Evolutionary conservation across 2,888 invertebrate genomes (phyloP), one percentile per base, ranked within the genome.

Genomic region (Coecobrya sp.): DNA sequence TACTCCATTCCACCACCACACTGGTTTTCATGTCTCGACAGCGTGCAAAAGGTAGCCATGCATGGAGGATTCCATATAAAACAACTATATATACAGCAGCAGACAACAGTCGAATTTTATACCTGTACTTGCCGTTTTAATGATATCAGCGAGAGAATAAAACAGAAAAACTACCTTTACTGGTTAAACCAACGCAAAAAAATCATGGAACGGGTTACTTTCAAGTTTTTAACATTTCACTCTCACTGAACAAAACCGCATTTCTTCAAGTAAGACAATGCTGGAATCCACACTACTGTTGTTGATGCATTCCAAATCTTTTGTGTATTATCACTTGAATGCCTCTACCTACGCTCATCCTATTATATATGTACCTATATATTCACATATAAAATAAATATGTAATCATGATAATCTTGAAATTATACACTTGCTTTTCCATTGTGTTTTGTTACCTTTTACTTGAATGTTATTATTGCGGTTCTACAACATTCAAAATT

Each of bases 381-480:
- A 25, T 45, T 1, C 25, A 30, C n/a, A 55, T 27, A 36, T 82
- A 82, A 13, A 73, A 11, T 65, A n/a, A 42, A 42, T 42, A 19
- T 65, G 65, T 65, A 65, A 27, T 27, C 25, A 68, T 30, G 65
- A 30, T 65, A 62, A 19, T 65, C 36, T 22, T 76, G 22, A 76
- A 76, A 76, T 79, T 85, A 68, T 85, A 65, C 27, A 85, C 68
- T 45, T 68, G 59, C 30, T n/a, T n/a, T n/a, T n/a, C 82, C 82
- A n/a, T 45, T 55, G n/a, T 82, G 59, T 45, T n/a, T n/a, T 59
- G 55, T 65, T 85, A 25, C 45, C 65, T 59, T 73, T 85, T 86
- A 85, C 49, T 10, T 16, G 52, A 85, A 86, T 52, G 55, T 73
- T 86, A 86, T 86, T 70, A 86, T 86, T 86, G 86, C 86, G 86